Conservation (phyloP, 2,888 invertebrate genomes). For the Dolichomitus sp. region DNA sequence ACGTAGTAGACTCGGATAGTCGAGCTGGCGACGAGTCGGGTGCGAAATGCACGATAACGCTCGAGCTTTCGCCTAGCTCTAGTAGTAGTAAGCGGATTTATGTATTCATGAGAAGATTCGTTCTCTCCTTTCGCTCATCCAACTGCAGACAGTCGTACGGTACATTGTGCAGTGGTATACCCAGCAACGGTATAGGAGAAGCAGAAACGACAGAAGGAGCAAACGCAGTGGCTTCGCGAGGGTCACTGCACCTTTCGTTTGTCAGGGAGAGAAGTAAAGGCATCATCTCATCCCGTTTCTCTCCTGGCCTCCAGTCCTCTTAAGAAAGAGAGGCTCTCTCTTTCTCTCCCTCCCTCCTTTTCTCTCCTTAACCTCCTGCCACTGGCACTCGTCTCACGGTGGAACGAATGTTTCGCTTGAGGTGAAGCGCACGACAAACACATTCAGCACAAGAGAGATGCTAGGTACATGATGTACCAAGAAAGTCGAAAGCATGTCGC, state of each 20-base stretch:
- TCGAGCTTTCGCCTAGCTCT: slow-evolving; percentile 52
- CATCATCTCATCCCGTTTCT: slow-evolving; percentile 24
- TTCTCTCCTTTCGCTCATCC: slow-evolving; percentile 31
- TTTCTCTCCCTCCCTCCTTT: not conserved
- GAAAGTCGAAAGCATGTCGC: slow-evolving; percentile 49
- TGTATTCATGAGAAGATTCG: slow-evolving; percentile 69
- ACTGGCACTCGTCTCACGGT: slow-evolving; percentile 47
- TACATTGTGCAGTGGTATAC: not conserved
- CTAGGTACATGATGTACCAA: slow-evolving; percentile 23
- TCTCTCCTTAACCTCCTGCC: not conserved
- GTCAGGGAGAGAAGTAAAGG: slow-evolving; percentile 56
- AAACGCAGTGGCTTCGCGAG: slow-evolving; percentile 35
- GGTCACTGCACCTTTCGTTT: slow-evolving; percentile 61
- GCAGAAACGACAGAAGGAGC: slow-evolving; percentile 15
- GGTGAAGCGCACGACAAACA: slow-evolving; percentile 77
- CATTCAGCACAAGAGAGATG: slow-evolving; percentile 50
- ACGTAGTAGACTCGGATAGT: slow-evolving; percentile 28
- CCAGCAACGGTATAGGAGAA: not conserved
- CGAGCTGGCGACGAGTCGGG: slow-evolving; percentile 49
- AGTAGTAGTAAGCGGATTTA: slow-evolving; percentile 69
- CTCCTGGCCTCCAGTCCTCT: slow-evolving; percentile 40
- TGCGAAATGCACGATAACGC: slow-evolving; percentile 61
- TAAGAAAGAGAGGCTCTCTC: slow-evolving; percentile 47
- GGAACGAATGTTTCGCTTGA: slow-evolving; percentile 69
- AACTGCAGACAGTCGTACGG: slow-evolving; percentile 2